Evolutionary conservation across 2,797 vertebrate species (phyloP).

Genomic region (Syngnathus rostellatus): DNA sequence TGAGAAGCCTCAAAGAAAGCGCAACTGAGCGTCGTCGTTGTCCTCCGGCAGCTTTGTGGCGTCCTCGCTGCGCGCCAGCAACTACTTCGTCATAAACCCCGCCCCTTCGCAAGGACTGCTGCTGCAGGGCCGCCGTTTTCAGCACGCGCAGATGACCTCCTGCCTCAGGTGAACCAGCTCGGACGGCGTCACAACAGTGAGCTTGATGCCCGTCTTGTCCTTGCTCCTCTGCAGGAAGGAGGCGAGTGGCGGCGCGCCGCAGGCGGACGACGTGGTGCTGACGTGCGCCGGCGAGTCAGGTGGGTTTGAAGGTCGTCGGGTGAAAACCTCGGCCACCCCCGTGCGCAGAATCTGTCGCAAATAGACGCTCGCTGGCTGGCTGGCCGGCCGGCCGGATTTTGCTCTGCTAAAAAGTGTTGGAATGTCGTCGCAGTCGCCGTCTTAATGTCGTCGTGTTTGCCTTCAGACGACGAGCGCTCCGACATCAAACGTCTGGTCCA

Average conservation of each 20-base stretch:
- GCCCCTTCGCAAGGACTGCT: conserved; percentile 70
- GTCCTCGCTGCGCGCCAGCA: conserved; percentile 43
- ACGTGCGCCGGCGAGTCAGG: conserved; percentile 75
- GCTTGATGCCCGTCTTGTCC: not conserved
- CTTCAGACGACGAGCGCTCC: conserved; percentile 20
- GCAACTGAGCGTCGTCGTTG: conserved; percentile 56
- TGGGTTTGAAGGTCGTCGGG: conserved; percentile 29
- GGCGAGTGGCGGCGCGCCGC: conserved; percentile 68
- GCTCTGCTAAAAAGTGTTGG: no score
- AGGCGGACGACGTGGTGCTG: conserved; percentile 77
- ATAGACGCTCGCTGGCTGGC: no score
- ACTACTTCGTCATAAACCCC: conserved; percentile 58
- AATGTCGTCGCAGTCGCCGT: no score
- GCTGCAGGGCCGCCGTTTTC: conserved; percentile 82
- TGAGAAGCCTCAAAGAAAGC: no score
- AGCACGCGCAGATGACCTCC: conserved; percentile 74
- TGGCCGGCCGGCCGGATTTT: no score
- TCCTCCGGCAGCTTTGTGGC: conserved; percentile 60
- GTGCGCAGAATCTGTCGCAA: no score
- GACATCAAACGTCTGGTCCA: conserved; percentile 56
- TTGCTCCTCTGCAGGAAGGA: conserved; percentile 72
- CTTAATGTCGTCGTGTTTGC: not conserved
- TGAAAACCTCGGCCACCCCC: no score
- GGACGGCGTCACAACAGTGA: not conserved
- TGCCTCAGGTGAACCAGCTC: conserved; percentile 69